Percentiles rank a stretch among this genome's conserved stretches.
These are phyloP conservation scores for Adelphocoris suturalis DNA, from an alignment of 2,888 invertebrate genomes.

Conservation along the genomic window DNA sequence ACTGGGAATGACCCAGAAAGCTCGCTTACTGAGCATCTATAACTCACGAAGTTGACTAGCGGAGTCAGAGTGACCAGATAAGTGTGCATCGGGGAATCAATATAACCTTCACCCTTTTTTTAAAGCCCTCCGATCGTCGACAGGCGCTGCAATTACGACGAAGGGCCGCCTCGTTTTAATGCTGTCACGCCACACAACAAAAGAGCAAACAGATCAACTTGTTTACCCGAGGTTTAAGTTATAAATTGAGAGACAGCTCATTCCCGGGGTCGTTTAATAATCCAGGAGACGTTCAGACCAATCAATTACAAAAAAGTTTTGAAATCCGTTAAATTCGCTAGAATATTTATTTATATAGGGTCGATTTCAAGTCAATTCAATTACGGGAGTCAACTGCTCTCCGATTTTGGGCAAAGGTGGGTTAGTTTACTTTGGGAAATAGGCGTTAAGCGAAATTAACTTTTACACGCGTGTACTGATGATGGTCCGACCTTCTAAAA, in stretches of 20 bases:
- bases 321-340: too few species aligned
- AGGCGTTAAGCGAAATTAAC: too few species aligned
- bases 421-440: too few species aligned
- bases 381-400: too few species aligned
- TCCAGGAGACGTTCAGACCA: too few species aligned
- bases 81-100: slow-evolving; percentile 32
- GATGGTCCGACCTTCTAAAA: too few species aligned
- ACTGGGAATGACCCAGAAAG: slow-evolving; percentile 42
- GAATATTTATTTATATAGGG: too few species aligned
- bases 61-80: background rate
- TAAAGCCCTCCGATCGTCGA: background rate
- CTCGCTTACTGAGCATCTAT: slow-evolving; percentile 18
- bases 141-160: background rate
- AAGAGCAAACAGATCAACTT: background rate
- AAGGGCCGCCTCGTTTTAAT: background rate
- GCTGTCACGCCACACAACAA: background rate
- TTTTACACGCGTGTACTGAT: too few species aligned
- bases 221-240: background rate
- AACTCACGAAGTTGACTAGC: slow-evolving; percentile 16
- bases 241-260: background rate
- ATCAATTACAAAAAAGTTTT: too few species aligned
- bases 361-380: too few species aligned
- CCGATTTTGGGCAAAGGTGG: too few species aligned
- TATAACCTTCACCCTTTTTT: slow-evolving; percentile 48
- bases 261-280: too few species aligned